phyloP scores from a whole-genome alignment of 1,140 invertebrate genomes.

The Manduca sexta region DNA sequence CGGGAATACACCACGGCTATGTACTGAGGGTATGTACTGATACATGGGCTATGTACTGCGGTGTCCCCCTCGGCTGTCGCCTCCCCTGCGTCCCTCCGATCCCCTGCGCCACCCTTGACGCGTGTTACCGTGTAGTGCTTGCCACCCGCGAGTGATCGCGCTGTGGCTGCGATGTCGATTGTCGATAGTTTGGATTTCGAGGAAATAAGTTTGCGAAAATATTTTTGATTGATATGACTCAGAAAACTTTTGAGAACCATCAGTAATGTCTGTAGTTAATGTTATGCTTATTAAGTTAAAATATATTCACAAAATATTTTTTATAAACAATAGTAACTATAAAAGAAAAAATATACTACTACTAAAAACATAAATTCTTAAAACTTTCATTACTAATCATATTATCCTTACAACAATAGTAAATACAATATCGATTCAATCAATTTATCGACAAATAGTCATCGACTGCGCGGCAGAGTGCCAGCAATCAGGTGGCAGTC shows the following conservation, averaged over 20 bases:
- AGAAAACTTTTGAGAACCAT: too few species aligned
- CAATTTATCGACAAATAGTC: constrained; percentile 20
- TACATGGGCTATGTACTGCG: constrained; percentile 55
- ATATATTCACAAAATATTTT: too few species aligned
- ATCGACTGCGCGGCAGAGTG: constrained; percentile 41
- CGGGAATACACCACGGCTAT: constrained; percentile 54
- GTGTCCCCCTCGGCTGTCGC: constrained; percentile 37
- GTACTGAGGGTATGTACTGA: constrained; percentile 54
- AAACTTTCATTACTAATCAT: not conserved
- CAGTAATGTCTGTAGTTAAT: too few species aligned
- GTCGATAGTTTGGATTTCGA: constrained; percentile 21
- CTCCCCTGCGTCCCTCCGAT: constrained; percentile 7
- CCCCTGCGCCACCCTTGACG: constrained; percentile 16
- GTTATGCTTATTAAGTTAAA: too few species aligned
- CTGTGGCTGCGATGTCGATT: constrained; percentile 28
- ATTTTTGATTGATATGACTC: too few species aligned
- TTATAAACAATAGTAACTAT: too few species aligned
- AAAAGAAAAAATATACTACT: too few species aligned
- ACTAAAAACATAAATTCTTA: too few species aligned
- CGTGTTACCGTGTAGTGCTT: constrained; percentile 51
- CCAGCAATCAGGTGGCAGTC: constrained; percentile 70
- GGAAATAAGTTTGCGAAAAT: not conserved
- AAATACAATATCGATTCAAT: too few species aligned
- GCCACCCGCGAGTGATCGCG: constrained; percentile 54
- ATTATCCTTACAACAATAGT: too few species aligned